Evolutionary conservation across 53 echinoderm and acorn worm genomes (phyloP), one percentile per base, ranked within the genome.

Genomic region (Luidia sarsii): DNA sequence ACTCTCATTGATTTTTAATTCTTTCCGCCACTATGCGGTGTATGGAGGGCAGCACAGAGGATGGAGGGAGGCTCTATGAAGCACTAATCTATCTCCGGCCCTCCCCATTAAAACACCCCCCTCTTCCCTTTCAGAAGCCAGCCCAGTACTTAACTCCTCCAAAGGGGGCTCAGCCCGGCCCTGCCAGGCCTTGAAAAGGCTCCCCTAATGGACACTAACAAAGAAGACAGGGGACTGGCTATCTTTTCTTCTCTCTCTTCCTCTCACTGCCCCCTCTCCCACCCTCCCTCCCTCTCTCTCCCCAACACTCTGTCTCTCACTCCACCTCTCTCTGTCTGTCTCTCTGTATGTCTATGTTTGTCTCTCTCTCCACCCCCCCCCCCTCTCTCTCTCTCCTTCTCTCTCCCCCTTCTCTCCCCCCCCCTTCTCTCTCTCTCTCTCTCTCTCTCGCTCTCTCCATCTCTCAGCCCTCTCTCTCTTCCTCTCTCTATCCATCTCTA

Each of bases 51-150:
- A n/a, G n/a, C n/a, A n/a, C n/a, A n/a, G n/a, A n/a, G n/a, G n/a
- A n/a, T n/a, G n/a, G n/a, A n/a, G n/a, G n/a, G n/a, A n/a, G n/a
- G n/a, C n/a, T n/a, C n/a, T n/a, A n/a, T n/a, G n/a, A 72, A 56
- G 23, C 72, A 53, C 72, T 72, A 72, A 72, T 72, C 72, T 72
- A 56, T 55, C 24, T 37, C 39, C 72, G 56, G 34, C 72, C 37
- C 38, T 55, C 55, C 72, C 72, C 72, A 72, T 72, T 72, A 72
- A 72, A 72, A 22, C 63, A 49, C 38, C 55, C 55, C 52, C 72
- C 52, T 57, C 38, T 72, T 71, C 72, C 52, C 72, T 72, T 72
- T 72, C 39, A 72, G 34, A 14, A 18, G 33, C 34, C 16, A 65
- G 20, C 16, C 33, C 65, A 11, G 21, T 65, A 32, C 36, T 22